phyloP scores from a whole-genome alignment of 1,140 invertebrate species.

The Littorina saxatilis region DNA sequence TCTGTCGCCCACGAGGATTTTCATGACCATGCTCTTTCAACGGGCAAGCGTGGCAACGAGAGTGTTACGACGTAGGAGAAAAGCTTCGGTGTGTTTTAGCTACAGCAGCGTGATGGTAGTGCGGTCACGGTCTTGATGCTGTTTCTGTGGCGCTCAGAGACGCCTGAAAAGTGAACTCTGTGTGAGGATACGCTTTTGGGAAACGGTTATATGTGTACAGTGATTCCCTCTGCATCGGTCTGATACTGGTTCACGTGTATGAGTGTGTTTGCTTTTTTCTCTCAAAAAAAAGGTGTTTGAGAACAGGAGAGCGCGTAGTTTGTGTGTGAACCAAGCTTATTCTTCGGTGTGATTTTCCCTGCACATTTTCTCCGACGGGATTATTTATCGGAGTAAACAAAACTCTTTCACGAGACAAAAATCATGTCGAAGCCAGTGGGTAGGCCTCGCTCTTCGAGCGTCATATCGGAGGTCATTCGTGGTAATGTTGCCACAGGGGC shows the following conservation, averaged over 20 bases:
- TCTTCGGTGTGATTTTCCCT: no score
- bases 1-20: background rate
- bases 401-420: no score
- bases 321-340: no score
- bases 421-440: conserved; percentile 6
- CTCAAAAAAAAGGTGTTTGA: background rate
- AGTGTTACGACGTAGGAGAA: background rate
- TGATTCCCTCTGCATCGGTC: background rate
- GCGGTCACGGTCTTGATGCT: background rate
- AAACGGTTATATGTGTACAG: no score
- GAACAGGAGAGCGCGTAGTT: no score
- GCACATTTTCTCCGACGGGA: no score
- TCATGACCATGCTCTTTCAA: background rate
- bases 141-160: background rate
- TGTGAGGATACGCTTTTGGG: no score
- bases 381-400: no score
- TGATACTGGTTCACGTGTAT: background rate
- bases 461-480: background rate
- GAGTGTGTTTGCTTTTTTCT: background rate
- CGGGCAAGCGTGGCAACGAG: background rate
- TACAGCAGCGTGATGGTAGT: background rate
- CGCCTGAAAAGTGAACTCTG: no score
- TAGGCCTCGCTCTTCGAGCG: background rate
- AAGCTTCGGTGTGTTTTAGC: background rate
- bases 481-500: background rate